Conservation (phyloP, 2,113 vertebrate species). For the Seriola dumerili region DNA sequence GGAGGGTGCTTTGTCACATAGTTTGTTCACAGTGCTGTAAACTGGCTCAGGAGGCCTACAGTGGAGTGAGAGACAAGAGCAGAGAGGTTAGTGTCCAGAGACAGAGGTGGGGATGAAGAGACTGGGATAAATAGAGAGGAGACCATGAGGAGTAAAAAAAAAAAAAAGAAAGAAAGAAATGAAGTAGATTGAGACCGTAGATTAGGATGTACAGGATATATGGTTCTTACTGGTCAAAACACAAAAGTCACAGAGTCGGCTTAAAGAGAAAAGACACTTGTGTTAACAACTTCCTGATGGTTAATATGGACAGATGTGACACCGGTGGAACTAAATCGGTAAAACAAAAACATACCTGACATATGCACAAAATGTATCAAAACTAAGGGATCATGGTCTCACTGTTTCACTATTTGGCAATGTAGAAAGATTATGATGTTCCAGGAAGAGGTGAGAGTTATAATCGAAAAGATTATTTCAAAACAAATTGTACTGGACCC, state of each 20-base stretch:
- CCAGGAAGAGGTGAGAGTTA: too few species aligned
- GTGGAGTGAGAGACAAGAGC: slow-evolving; percentile 77
- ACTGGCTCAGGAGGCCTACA: slow-evolving; percentile 97
- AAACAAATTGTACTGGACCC: too few species aligned
- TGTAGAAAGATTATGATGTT: too few species aligned
- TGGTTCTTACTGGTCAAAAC: not conserved
- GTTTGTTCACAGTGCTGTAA: slow-evolving; percentile 99
- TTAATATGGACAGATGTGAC: too few species aligned
- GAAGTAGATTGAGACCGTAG: not conserved
- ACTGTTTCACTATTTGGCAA: too few species aligned
- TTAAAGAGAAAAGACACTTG: not conserved
- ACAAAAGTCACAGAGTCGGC: not conserved
- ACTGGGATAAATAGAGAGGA: not conserved
- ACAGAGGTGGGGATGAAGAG: not conserved
- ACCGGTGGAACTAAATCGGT: too few species aligned
- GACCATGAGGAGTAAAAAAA: not conserved
- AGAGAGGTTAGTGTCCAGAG: slow-evolving; percentile 65
- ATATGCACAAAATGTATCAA: too few species aligned
- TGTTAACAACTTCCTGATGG: too few species aligned
- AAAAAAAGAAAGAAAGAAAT: not conserved
- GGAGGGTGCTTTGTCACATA: slow-evolving; percentile 95
- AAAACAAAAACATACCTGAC: too few species aligned
- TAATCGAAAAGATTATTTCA: too few species aligned
- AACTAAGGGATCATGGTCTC: too few species aligned
- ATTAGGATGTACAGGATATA: not conserved